A percentile compares a stretch with the other conserved stretches of the same genome.
phyloP scores from a whole-genome alignment of 2,888 invertebrate species.

The Petrolisthes cinctipes region DNA sequence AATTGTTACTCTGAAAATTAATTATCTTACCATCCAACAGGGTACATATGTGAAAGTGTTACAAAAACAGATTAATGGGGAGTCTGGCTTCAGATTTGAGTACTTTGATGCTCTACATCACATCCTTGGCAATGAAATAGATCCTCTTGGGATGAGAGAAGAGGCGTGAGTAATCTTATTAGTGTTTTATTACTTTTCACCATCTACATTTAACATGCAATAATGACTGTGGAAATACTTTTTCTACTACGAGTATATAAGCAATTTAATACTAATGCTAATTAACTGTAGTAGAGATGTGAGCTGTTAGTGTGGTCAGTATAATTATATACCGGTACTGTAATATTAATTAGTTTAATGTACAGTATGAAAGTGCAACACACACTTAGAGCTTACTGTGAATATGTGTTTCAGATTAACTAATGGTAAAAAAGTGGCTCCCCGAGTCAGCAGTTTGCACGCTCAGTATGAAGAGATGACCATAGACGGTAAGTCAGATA shows the following conservation, averaged over 20 bases:
- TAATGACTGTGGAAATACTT: background rate
- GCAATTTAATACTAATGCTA: too few relatives aligned
- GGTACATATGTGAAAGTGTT: conserved; percentile 56
- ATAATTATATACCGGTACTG: background rate
- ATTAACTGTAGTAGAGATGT: too few relatives aligned
- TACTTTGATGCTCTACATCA: conserved; percentile 62
- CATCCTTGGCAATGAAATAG: conserved; percentile 61
- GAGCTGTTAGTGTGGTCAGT: background rate
- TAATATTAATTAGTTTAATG: too few relatives aligned
- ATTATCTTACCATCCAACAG: background rate
- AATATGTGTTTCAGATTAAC: too few relatives aligned
- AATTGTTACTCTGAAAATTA: too few relatives aligned
- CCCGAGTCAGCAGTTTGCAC: too few relatives aligned
- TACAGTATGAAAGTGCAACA: too few relatives aligned
- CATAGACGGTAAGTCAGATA: too few relatives aligned
- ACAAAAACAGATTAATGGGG: conserved; percentile 60
- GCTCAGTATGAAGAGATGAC: too few relatives aligned
- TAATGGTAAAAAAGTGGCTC: too few relatives aligned
- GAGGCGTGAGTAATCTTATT: conserved; percentile 34
- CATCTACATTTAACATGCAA: too few relatives aligned
- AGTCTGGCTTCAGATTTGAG: conserved; percentile 50
- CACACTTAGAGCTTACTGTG: too few relatives aligned
- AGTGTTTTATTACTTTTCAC: background rate
- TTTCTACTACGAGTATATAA: background rate
- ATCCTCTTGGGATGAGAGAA: conserved; percentile 58